Evolutionary conservation across 2,113 vertebrate genomes (phyloP), one percentile per base, ranked within the genome.

Genomic region (Sula dactylatra): DNA sequence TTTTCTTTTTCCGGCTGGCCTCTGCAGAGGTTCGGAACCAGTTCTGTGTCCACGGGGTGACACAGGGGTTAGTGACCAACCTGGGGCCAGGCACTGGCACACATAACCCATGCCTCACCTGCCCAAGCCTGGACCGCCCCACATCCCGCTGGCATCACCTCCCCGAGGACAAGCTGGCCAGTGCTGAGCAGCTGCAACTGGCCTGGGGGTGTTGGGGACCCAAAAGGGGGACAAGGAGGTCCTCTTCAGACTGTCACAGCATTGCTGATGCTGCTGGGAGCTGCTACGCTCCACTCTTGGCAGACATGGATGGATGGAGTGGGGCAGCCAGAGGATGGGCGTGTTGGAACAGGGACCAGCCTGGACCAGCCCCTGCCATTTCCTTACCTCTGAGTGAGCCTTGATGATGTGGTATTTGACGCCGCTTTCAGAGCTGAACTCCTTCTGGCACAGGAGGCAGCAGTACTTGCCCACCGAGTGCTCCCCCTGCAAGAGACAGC

Each of bases 341-440:
- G 2, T 2, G 3, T 1, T 5, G 25, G 22, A 62, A 86, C 45
- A 31, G 50, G 31, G 38, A 56, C 15, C n/a, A 74, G 34, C 50
- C 82, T 32, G 3, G 47, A 10, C 6, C 78, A 70, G 34, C 50
- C 73, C 34, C 26, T 16, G 31, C 6, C 4, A 2, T 7, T n/a
- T 66, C 44, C 98, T 97, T 97, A 99, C 99, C 99, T 99, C 99
- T 0, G 99, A 98, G 66, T 99, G 99, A 88, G 99, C 99, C 98
- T 99, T 99, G 97, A 99, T 99, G 96, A 99, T 99, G 98, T 99
- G 99, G 97, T 99, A 99, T 95, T 99, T 99, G 81, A 99, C 99
- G 1, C 99, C 99, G 1, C 99, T 99, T 96, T 99, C 99, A 0
- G 99, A 99, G 98, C 99, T 99, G 96, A 99, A 99, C 97, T 99